Base-by-base conservation (phyloP, 2,113 vertebrate species). In the Calypte anna region DNA sequence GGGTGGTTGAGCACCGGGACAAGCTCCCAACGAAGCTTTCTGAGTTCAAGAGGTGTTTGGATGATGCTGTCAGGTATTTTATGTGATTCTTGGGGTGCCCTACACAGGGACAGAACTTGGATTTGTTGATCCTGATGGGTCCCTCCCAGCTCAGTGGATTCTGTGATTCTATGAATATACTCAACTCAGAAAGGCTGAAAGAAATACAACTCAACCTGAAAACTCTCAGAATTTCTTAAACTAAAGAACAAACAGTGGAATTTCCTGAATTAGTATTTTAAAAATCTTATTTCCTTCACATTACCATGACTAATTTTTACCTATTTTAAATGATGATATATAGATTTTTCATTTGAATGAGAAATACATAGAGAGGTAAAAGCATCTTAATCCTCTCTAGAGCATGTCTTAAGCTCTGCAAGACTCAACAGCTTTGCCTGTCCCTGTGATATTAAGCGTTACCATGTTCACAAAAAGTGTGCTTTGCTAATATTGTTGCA, bases 401-500 rank as follows among this genome's bases (percentile, higher is more conserved):
- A 68, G 3, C 4, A 2, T 48, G 7, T 40, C 21, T 84, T 23
- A 54, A 69, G 9, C 14, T 44, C 10, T 54, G 27, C 9, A 79
- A 43, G n/a, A 78, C 11, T 44, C 11, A 70, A 51, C 0, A 70
- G 7, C 53, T 77, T 72, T 33, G 25, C 33, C 46, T 48, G 10
- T 55, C 68, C 5, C 28, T 59, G 20, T 66, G 25, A 38, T 24
- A 30, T 28, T 51, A 9, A 24, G 21, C 64, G 7, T 79, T 82
- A 11, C 28, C 9, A 31, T 0, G 0, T 43, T 74, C 28, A 33
- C 1, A 0, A 2, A 48, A 11, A 10, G 1, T 57, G 25, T 54
- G 15, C 9, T 43, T 3, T 75, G 54, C 23, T n/a, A 86, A 40
- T 67, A 48, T 8, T 76, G 11, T 58, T 70, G 23, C 1, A 0